Conservation (phyloP, 2,888 invertebrate genomes). For the Nomada ferruginata region DNA sequence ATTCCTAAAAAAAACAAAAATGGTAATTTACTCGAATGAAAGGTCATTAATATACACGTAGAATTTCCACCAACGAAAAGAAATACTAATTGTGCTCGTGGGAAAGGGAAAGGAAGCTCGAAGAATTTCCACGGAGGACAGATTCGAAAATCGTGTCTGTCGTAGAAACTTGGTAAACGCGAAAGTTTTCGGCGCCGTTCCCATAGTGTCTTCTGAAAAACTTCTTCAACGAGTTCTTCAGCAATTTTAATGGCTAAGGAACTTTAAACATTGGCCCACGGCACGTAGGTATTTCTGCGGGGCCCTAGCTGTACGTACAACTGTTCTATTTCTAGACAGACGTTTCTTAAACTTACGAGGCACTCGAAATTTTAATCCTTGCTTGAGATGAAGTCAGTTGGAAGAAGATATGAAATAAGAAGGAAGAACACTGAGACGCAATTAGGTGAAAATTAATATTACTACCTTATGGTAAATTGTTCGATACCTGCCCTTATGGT, state of each 20-base stretch:
- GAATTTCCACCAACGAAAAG: not conserved
- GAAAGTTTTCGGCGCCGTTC: constrained; percentile 1
- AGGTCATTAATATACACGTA: not conserved
- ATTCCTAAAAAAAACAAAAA: too few relatives aligned
- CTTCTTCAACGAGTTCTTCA: constrained; percentile 25
- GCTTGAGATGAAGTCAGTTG: not conserved
- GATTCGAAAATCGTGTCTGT: not conserved
- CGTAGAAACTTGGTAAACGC: not conserved
- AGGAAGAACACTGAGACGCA: not conserved
- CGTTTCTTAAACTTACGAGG: constrained; percentile 21
- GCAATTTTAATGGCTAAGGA: constrained; percentile 26
- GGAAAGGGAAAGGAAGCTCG: not conserved
- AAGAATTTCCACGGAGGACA: not conserved
- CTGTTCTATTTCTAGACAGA: constrained; percentile 66
- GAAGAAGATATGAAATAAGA: not conserved
- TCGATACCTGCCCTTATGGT: too few relatives aligned
- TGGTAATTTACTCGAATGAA: too few relatives aligned
- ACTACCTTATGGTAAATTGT: not conserved
- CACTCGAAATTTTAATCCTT: constrained; percentile 5
- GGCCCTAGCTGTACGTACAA: constrained; percentile 42
- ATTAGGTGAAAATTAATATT: not conserved
- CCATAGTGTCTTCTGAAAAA: constrained; percentile 31
- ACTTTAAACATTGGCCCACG: constrained; percentile 51
- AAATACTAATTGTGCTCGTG: not conserved
- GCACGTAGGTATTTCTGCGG: constrained; percentile 45